Conservation (phyloP, 2,113 vertebrate genomes). For the Leptobrachium ailaonicum region DNA sequence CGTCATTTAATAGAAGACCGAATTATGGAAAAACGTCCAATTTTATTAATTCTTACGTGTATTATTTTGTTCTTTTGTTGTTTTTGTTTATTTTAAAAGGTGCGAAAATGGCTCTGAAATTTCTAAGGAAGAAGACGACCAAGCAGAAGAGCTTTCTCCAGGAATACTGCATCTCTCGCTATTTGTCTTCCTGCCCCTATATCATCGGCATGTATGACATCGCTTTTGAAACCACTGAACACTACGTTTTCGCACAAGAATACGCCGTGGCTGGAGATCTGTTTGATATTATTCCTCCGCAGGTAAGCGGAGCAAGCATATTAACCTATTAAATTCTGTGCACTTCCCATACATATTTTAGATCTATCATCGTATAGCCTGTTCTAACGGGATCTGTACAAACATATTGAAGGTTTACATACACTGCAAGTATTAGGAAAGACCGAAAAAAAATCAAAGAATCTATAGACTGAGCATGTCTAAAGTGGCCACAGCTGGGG, state of each 20-base stretch:
- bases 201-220: constrained; percentile 84
- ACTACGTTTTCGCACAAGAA: constrained; percentile 81
- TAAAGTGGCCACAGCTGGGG: too few species aligned
- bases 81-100: constrained; percentile 56
- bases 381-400: too few species aligned
- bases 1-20: too few species aligned
- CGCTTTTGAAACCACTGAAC: constrained; percentile 78
- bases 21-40: too few species aligned
- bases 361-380: too few species aligned
- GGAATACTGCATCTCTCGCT: constrained; percentile 81
- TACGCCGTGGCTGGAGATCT: constrained; percentile 79
- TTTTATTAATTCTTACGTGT: too few species aligned
- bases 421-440: too few species aligned
- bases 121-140: constrained; percentile 81
- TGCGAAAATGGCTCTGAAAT: constrained; percentile 81
- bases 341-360: too few species aligned
- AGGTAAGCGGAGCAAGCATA: constrained; percentile 62
- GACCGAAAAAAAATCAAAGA: too few species aligned
- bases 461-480: too few species aligned
- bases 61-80: background rate
- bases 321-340: too few species aligned
- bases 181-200: constrained; percentile 77
- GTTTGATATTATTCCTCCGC: constrained; percentile 83
- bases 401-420: too few species aligned
- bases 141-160: constrained; percentile 80